These are phyloP conservation scores for Mesochorus sp. DNA, from an alignment of 2,888 invertebrate species.

Conservation along the genomic window DNA sequence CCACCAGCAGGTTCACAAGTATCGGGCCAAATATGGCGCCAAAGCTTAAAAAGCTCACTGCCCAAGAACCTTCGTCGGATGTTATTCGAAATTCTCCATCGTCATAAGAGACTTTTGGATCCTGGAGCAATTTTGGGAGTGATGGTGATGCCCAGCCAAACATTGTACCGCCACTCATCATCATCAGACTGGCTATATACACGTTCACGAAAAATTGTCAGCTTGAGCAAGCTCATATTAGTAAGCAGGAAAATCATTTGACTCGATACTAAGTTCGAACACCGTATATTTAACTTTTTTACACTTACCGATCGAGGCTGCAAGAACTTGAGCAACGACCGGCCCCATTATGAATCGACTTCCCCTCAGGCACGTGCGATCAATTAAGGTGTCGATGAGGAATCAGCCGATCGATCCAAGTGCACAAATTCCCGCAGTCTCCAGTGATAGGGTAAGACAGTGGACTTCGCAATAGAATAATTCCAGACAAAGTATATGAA, in stretches of 20 bases:
- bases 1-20: conserved; percentile 45
- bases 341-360: too few species aligned
- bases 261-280: not conserved
- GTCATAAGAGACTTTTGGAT: too few species aligned
- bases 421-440: too few species aligned
- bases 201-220: too few species aligned
- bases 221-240: too few species aligned
- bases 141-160: conserved; percentile 37
- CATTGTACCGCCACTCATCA: conserved; percentile 20
- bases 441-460: too few species aligned
- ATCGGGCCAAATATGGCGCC: conserved; percentile 65
- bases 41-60: conserved; percentile 37
- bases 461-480: too few species aligned
- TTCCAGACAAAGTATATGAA: too few species aligned
- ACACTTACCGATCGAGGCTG: conserved; percentile 34
- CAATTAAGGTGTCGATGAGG: too few species aligned
- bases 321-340: conserved; percentile 34
- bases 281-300: not conserved
- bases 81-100: conserved; percentile 42
- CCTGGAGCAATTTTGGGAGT: conserved; percentile 45
- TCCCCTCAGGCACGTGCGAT: too few species aligned
- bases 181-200: conserved; percentile 17
- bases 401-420: too few species aligned
- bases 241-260: not conserved
- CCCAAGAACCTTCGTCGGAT: conserved; percentile 52